Evolutionary conservation across 2,113 vertebrate genomes (phyloP).

Genomic region (Cariama cristata): DNA sequence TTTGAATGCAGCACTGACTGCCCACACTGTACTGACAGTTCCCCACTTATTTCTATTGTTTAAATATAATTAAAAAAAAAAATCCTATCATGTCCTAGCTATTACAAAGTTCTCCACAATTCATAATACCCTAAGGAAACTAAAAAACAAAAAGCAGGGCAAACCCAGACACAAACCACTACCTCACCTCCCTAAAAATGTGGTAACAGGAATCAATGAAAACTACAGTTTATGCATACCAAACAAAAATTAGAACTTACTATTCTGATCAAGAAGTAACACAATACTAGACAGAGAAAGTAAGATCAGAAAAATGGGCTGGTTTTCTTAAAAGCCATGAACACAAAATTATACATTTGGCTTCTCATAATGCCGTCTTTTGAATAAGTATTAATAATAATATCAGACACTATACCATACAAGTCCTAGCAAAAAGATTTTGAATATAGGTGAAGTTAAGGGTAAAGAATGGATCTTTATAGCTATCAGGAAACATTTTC

Average conservation of each 20-base stretch:
- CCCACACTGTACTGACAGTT: neutral
- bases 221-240: neutral
- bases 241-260: neutral
- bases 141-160: neutral
- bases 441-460: neutral
- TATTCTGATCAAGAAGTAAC: neutral
- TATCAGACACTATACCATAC: neutral
- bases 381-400: neutral
- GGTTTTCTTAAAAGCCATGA: neutral
- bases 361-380: neutral
- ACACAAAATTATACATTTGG: neutral
- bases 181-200: neutral
- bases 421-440: neutral
- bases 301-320: neutral
- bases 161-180: neutral
- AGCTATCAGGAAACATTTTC: neutral
- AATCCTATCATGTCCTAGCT: neutral
- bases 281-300: neutral
- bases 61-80: neutral
- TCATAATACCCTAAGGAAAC: neutral
- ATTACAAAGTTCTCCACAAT: neutral
- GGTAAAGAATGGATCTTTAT: neutral
- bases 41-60: neutral
- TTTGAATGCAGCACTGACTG: neutral
- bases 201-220: neutral